phyloP scores from a whole-genome alignment of 2,888 invertebrate species.

The Schizaphis graminum region DNA sequence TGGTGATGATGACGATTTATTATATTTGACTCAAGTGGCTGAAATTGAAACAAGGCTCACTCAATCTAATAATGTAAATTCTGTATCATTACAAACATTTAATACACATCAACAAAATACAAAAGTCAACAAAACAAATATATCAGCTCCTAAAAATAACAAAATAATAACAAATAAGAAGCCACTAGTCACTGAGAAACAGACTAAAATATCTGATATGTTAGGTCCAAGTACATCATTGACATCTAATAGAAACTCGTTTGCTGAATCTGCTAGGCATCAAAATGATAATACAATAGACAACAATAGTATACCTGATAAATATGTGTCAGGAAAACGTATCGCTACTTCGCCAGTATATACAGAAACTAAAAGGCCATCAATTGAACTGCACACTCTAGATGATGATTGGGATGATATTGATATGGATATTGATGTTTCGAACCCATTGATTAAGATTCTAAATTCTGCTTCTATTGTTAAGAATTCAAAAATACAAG shows the following conservation, averaged over 20 bases:
- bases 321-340: slow-evolving; percentile 44
- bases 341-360: slow-evolving; percentile 46
- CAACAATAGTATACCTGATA: not conserved
- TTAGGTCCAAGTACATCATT: slow-evolving; percentile 34
- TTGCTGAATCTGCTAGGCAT: not conserved
- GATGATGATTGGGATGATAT: not conserved
- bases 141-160: slow-evolving; percentile 29
- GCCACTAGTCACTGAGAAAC: not conserved
- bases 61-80: slow-evolving; percentile 1
- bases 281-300: not conserved
- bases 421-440: slow-evolving; percentile 31
- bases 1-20: slow-evolving; percentile 67
- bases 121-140: not conserved
- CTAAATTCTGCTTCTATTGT: slow-evolving; percentile 32
- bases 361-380: slow-evolving; percentile 34
- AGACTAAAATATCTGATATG: slow-evolving; percentile 57
- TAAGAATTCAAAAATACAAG: slow-evolving; percentile 63
- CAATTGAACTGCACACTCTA: not conserved
- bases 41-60: slow-evolving; percentile 64
- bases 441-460: slow-evolving; percentile 29
- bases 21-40: slow-evolving; percentile 67
- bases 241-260: not conserved
- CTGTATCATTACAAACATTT: slow-evolving; percentile 10
- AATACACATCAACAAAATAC: slow-evolving; percentile 15
- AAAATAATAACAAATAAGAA: not conserved